phyloP scores from a whole-genome alignment of 2,113 vertebrate species.

The Gymnorhina tibicen region DNA sequence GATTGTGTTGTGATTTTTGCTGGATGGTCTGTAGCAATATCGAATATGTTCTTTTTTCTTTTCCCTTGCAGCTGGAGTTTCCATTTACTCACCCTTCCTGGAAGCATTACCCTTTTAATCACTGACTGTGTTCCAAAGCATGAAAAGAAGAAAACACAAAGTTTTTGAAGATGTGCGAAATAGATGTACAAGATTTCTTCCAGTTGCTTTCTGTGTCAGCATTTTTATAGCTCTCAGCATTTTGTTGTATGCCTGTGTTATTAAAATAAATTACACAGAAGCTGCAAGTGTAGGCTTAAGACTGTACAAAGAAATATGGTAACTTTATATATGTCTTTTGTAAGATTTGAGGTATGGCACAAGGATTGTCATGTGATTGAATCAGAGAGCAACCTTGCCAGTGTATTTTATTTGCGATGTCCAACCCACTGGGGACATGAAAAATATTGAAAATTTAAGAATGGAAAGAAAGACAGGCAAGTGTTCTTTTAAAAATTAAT shows the following conservation, averaged over 20 bases:
- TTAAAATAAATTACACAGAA: background rate
- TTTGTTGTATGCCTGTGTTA: background rate
- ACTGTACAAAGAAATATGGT: background rate
- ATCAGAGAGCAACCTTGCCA: background rate
- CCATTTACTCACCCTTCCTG: slow-evolving; percentile 50
- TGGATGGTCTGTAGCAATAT: slow-evolving; percentile 2
- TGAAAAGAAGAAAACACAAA: background rate
- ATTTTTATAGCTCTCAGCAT: background rate
- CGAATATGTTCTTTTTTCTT: slow-evolving; percentile 27
- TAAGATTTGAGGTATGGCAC: background rate
- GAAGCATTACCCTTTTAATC: slow-evolving; percentile 18
- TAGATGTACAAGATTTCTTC: background rate
- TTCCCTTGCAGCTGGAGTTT: slow-evolving; percentile 25
- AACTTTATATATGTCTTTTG: background rate
- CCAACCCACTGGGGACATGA: background rate
- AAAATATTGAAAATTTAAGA: background rate
- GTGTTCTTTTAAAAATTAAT: background rate
- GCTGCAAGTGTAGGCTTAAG: background rate
- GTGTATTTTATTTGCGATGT: background rate
- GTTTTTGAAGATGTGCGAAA: background rate
- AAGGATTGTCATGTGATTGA: background rate
- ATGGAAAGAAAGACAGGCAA: background rate
- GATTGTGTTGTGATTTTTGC: slow-evolving; percentile 44
- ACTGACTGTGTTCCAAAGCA: background rate
- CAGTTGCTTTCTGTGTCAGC: background rate